Percentiles rank a stretch among this genome's conserved stretches.
Conservation (phyloP, 2,113 vertebrate genomes). For the Opisthocomus hoazin region DNA sequence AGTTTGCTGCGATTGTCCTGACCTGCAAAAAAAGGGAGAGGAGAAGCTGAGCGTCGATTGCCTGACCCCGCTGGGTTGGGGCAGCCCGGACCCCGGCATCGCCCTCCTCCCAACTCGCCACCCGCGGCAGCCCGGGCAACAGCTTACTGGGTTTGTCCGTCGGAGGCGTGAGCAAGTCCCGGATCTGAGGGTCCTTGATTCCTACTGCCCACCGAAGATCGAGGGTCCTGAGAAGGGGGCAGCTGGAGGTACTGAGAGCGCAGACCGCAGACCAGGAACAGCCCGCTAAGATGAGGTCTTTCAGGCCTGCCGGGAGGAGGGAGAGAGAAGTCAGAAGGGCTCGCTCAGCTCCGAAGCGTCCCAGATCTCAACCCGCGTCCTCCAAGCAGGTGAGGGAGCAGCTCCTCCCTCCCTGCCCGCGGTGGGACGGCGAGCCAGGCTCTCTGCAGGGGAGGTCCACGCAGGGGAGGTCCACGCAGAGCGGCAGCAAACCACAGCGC, state of each 20-base stretch:
- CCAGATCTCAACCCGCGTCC: not conserved
- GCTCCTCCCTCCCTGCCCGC: not conserved
- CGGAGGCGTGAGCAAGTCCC: conserved; percentile 90
- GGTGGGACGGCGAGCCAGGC: not conserved
- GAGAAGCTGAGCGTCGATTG: not conserved
- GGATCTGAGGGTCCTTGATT: conserved; percentile 93
- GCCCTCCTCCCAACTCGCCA: not conserved
- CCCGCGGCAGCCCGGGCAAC: not conserved
- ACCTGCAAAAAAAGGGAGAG: conserved; percentile 69
- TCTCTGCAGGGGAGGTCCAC: not conserved
- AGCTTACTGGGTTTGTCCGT: conserved; percentile 78
- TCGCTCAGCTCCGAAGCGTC: not conserved
- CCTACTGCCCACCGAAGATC: conserved; percentile 95
- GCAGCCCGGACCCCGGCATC: rapidly evolving
- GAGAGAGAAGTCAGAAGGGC: not conserved
- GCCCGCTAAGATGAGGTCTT: conserved; percentile 91
- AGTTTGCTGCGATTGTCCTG: conserved; percentile 96
- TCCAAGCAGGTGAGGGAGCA: not conserved
- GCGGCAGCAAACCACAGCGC: rapidly evolving
- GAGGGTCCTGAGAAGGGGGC: conserved; percentile 93
- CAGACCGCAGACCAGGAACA: conserved; percentile 94
- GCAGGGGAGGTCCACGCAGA: not conserved
- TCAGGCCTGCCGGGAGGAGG: conserved; percentile 76
- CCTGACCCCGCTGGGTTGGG: rapidly evolving
- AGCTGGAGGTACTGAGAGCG: conserved; percentile 92